Evolutionary conservation across 2,113 vertebrate genomes (phyloP).

Genomic region (Hystrix cristata): DNA sequence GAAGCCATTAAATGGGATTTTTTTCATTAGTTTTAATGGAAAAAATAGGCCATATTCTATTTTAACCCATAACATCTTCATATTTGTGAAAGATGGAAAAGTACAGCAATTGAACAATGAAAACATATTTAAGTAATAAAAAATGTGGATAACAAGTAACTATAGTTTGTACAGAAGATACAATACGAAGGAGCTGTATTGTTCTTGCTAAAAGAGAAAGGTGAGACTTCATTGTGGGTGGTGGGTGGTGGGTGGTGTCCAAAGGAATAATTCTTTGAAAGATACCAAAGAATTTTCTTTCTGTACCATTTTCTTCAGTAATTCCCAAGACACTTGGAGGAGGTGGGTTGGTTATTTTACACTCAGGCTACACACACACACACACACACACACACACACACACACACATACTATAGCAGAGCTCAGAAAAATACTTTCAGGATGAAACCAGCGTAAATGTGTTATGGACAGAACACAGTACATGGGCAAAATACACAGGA

Average conservation of each 20-base stretch:
- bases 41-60: not conserved
- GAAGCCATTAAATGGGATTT: conserved; percentile 10
- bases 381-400: not conserved
- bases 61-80: not conserved
- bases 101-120: not conserved
- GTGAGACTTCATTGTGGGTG: not conserved
- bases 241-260: not conserved
- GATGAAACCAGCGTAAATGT: not conserved
- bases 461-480: not conserved
- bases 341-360: not conserved
- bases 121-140: not conserved
- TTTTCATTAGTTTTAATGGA: conserved; percentile 7
- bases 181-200: not conserved
- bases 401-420: not conserved
- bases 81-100: conserved; percentile 45
- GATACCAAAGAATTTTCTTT: not conserved
- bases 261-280: not conserved
- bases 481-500: not conserved
- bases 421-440: not conserved
- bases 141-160: conserved; percentile 26
- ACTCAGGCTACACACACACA: not conserved
- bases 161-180: not conserved
- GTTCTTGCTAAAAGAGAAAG: not conserved
- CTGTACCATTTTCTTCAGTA: not conserved
- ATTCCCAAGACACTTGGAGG: conserved; percentile 2